phyloP scores from a whole-genome alignment of 2,888 invertebrate genomes.

The Chymomyza procnemis region DNA sequence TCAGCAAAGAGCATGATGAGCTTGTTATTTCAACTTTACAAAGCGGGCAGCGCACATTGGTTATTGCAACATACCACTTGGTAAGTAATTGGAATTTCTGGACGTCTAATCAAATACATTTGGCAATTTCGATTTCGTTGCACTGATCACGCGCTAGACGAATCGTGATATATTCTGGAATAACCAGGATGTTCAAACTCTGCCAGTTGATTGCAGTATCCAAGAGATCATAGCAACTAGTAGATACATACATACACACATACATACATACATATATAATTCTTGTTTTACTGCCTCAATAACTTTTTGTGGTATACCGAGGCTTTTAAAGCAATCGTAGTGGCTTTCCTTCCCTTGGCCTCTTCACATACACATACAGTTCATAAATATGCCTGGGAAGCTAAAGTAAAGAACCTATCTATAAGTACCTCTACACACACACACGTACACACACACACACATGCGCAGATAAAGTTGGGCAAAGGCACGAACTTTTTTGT shows the following conservation, averaged over 20 bases:
- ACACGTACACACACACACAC: constrained; percentile 13
- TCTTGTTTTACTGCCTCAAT: constrained; percentile 7
- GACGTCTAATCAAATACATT: constrained; percentile 6
- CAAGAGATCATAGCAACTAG: not conserved
- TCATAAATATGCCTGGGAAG: constrained; percentile 10
- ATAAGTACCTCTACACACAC: not conserved
- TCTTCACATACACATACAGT: constrained; percentile 4
- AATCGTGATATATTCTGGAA: not conserved
- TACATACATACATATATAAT: too few relatives aligned
- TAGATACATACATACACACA: too few relatives aligned
- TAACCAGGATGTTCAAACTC: not conserved
- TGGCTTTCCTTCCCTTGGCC: not conserved
- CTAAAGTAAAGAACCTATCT: not conserved
- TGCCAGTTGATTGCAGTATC: not conserved
- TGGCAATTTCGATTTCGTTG: not conserved
- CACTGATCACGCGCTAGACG: constrained; percentile 2
- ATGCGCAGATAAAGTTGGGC: constrained; percentile 14
- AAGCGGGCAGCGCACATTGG: not conserved
- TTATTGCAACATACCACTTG: not conserved
- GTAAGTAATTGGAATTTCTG: not conserved
- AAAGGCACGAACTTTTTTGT: constrained; percentile 35
- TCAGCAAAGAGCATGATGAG: not conserved
- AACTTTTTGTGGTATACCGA: not conserved
- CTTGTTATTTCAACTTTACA: not conserved
- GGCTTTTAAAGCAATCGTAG: constrained; percentile 9